These are phyloP conservation scores for Connochaetes taurinus DNA, from an alignment of 2,113 vertebrate species.

Conservation along the genomic window DNA sequence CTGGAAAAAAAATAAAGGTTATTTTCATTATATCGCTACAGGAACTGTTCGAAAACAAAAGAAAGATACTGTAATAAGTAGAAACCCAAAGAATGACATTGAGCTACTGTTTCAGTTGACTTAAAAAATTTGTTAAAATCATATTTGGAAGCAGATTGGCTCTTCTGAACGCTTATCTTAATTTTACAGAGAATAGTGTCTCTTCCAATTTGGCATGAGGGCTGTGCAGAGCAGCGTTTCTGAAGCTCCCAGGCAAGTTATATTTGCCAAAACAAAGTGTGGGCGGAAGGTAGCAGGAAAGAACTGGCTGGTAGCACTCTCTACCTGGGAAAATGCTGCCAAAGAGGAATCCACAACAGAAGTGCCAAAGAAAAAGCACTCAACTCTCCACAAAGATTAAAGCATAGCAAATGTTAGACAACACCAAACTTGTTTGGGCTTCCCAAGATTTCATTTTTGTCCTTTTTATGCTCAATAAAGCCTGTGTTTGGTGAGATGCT, in stretches of 20 bases:
- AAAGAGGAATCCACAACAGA: not conserved
- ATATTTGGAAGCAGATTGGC: constrained; percentile 57
- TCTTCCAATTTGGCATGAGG: constrained; percentile 53
- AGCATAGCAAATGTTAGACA: not conserved
- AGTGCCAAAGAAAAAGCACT: not conserved
- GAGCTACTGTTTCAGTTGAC: constrained; percentile 55
- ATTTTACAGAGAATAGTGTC: constrained; percentile 59
- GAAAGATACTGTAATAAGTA: constrained; percentile 59
- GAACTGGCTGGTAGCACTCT: not conserved
- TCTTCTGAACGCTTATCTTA: constrained; percentile 62
- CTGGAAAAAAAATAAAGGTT: constrained; percentile 56
- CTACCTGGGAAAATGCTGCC: constrained; percentile 29
- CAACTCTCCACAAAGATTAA: not conserved
- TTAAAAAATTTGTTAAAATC: constrained; percentile 68
- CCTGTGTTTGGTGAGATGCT: not conserved
- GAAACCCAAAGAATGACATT: constrained; percentile 44
- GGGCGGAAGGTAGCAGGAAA: not conserved
- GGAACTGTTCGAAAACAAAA: constrained; percentile 56
- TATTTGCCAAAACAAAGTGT: constrained; percentile 45
- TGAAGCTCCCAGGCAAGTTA: constrained; percentile 2
- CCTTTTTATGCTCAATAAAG: not conserved
- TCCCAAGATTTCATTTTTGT: not conserved
- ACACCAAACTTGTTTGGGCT: not conserved
- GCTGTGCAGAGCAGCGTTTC: constrained; percentile 36
- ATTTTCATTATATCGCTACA: constrained; percentile 63